Conservation (phyloP, 1,140 invertebrate genomes). For the Zaprionus inermis region DNA sequence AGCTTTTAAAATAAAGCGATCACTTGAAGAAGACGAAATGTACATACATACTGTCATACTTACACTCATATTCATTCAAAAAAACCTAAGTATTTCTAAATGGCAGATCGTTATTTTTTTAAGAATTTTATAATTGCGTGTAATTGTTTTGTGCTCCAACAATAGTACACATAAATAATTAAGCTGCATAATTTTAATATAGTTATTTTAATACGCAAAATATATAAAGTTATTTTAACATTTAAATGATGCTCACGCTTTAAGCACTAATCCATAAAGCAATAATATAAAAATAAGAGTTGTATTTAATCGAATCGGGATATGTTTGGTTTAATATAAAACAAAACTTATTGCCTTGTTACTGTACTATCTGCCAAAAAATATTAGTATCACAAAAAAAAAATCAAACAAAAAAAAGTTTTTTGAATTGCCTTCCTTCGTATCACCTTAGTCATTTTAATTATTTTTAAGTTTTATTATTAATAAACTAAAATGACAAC, state of each 20-base stretch:
- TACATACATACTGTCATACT: conserved; percentile 31
- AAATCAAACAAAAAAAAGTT: background rate
- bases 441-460: background rate
- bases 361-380: conserved; percentile 4
- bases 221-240: background rate
- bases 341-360: background rate
- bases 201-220: background rate
- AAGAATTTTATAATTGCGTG: conserved; percentile 29
- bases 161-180: conserved; percentile 32
- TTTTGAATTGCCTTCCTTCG: background rate
- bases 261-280: conserved; percentile 4
- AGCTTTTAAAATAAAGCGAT: conserved; percentile 89
- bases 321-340: background rate
- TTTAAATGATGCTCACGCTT: conserved; percentile 8
- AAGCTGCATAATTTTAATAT: background rate
- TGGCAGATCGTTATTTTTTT: conserved; percentile 14
- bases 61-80: conserved; percentile 15
- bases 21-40: conserved; percentile 17
- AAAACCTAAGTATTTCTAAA: conserved; percentile 19
- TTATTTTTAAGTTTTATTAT: background rate
- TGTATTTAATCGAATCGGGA: background rate
- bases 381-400: background rate
- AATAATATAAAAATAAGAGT: conserved; percentile 1
- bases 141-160: conserved; percentile 59
- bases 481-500: background rate